Percentiles rank a stretch among this genome's conserved stretches.
Conservation (phyloP, 2,797 vertebrate genomes). For the Todus mexicanus region DNA sequence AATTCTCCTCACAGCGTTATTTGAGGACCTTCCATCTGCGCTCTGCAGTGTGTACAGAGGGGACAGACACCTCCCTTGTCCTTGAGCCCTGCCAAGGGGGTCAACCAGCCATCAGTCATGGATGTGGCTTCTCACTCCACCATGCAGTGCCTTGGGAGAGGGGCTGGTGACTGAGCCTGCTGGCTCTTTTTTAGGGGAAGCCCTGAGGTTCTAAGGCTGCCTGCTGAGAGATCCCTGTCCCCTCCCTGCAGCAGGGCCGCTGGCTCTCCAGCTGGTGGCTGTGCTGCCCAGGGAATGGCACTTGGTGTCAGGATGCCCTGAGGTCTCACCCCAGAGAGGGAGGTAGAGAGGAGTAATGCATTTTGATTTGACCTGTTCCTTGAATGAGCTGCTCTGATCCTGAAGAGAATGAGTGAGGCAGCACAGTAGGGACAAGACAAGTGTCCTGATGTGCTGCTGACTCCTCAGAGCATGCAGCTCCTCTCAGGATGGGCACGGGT, state of each 20-base stretch:
- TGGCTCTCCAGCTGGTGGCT: neutral
- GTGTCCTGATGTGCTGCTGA: neutral
- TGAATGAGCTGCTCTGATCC: neutral
- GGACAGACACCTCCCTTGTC: neutral
- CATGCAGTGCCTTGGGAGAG: neutral
- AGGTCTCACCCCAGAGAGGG: neutral
- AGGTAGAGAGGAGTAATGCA: neutral
- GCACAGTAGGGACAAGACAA: neutral
- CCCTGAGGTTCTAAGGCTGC: neutral
- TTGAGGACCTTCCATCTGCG: neutral
- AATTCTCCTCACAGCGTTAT: neutral
- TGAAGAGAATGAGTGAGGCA: neutral
- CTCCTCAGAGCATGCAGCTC: neutral
- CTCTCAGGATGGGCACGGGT: neutral
- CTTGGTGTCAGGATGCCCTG: no score
- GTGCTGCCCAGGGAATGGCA: neutral
- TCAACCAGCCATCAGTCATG: neutral
- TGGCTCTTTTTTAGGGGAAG: neutral
- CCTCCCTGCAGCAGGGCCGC: fast-evolving
- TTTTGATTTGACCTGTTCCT: neutral
- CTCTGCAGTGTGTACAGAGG: neutral
- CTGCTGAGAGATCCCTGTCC: neutral
- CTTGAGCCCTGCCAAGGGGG: fast-evolving
- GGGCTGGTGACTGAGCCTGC: fast-evolving
- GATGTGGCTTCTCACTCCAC: neutral